Percentiles rank a stretch among this genome's conserved stretches.
These are phyloP conservation scores for Axinella damicornis DNA, from an alignment of 37 sponge, comb jelly and placozoan species.

Conservation along the genomic window DNA sequence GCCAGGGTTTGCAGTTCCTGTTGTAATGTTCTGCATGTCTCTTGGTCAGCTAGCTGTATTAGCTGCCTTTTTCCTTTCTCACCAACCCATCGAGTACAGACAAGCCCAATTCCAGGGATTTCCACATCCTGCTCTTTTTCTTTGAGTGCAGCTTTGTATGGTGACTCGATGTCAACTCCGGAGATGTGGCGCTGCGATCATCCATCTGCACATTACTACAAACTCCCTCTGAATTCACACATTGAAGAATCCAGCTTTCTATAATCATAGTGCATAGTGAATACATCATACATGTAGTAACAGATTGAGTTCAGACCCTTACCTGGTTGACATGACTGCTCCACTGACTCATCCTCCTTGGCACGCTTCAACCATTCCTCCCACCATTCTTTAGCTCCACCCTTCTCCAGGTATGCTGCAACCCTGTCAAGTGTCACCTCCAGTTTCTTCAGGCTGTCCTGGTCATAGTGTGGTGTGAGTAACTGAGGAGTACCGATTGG, in stretches of 20 bases:
- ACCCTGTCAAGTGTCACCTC: not conserved
- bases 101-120: too few species aligned
- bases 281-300: too few species aligned
- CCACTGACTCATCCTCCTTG: not conserved
- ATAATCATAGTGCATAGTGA: not conserved
- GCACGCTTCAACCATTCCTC: not conserved
- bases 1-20: too few species aligned
- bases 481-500: not conserved
- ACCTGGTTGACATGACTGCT: not conserved
- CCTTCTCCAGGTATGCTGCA: conserved; percentile 1
- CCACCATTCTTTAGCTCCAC: conserved; percentile 11
- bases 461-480: not conserved
- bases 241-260: not conserved
- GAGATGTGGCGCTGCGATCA: too few species aligned
- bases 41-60: too few species aligned
- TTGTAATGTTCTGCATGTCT: too few species aligned
- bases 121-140: too few species aligned
- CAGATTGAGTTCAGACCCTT: not conserved
- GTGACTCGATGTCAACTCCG: too few species aligned
- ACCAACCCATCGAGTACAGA: too few species aligned
- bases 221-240: not conserved
- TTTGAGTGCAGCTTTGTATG: too few species aligned
- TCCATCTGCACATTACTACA: not conserved
- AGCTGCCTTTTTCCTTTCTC: too few species aligned
- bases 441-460: not conserved